Conservation (phyloP, 1,140 invertebrate genomes). For the Drosophila nannoptera region DNA sequence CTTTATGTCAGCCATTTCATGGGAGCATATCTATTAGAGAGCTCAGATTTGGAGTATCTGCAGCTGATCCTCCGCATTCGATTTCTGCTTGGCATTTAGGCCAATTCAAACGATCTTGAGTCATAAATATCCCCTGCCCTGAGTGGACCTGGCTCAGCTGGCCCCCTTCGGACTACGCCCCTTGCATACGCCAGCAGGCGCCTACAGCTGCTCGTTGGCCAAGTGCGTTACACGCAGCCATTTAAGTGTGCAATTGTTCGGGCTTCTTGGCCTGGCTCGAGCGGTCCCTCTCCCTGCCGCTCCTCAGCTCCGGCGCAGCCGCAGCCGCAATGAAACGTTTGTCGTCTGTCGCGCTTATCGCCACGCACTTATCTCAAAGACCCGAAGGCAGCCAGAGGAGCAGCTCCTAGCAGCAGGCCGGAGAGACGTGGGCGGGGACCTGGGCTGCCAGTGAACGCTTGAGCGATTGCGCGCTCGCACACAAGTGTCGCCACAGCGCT, state of each 20-base stretch:
- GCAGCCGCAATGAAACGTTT: constrained; percentile 64
- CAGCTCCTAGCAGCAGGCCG: constrained; percentile 13
- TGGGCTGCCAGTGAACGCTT: constrained; percentile 43
- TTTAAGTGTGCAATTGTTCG: constrained; percentile 72
- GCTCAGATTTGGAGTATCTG: too few relatives aligned
- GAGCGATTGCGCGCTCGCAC: constrained; percentile 53
- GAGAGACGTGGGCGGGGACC: constrained; percentile 6
- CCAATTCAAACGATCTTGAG: too few relatives aligned
- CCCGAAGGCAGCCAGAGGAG: not conserved
- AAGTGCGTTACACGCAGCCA: constrained; percentile 49
- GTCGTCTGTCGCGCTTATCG: constrained; percentile 71
- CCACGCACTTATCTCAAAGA: constrained; percentile 69
- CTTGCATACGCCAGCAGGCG: constrained; percentile 28
- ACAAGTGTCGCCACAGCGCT: constrained; percentile 44
- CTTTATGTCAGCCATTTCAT: too few relatives aligned
- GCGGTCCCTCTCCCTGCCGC: constrained; percentile 23
- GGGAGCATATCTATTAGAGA: too few relatives aligned
- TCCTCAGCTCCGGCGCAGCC: constrained; percentile 45
- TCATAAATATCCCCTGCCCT: too few relatives aligned
- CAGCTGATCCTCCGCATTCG: too few relatives aligned
- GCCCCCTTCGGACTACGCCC: constrained; percentile 54
- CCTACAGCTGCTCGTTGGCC: constrained; percentile 36
- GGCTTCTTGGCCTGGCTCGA: constrained; percentile 47
- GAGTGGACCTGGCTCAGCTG: not conserved
- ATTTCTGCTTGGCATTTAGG: too few relatives aligned